phyloP scores from a whole-genome alignment of 1,140 invertebrate genomes.

The Danaus melanippus region DNA sequence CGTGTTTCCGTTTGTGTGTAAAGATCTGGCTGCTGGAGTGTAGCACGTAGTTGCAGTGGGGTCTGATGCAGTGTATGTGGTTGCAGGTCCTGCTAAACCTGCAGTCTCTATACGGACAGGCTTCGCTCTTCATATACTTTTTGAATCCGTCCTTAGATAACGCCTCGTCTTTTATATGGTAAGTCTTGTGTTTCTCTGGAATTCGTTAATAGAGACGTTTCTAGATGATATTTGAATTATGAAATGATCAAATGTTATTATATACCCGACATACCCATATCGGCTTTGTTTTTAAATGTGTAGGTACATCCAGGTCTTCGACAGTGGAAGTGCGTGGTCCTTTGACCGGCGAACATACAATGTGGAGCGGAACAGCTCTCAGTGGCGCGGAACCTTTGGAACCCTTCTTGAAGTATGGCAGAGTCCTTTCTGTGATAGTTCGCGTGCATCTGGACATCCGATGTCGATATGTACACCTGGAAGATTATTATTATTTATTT shows the following conservation, averaged over 20 bases:
- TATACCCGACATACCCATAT: slow-evolving; percentile 89
- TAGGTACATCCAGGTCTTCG: slow-evolving; percentile 90
- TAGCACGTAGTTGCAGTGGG: slow-evolving; percentile 95
- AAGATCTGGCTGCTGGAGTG: slow-evolving; percentile 98
- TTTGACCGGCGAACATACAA: slow-evolving; percentile 94
- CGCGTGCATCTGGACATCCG: slow-evolving; percentile 99
- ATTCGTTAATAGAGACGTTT: slow-evolving; percentile 11
- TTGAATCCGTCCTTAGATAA: slow-evolving; percentile 96
- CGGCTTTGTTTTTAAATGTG: slow-evolving; percentile 99
- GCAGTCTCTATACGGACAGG: slow-evolving; percentile 92
- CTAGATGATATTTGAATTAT: background rate
- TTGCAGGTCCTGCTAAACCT: slow-evolving; percentile 95
- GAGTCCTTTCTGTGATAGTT: slow-evolving; percentile 99
- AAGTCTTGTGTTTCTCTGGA: slow-evolving; percentile 98
- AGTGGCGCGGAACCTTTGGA: slow-evolving; percentile 91
- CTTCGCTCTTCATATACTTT: slow-evolving; percentile 98
- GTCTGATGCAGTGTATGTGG: slow-evolving; percentile 97
- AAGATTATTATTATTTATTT: slow-evolving; percentile 18
- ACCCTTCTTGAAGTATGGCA: slow-evolving; percentile 97
- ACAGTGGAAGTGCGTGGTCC: slow-evolving; percentile 98
- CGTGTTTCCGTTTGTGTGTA: slow-evolving; percentile 97
- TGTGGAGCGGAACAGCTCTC: slow-evolving; percentile 90
- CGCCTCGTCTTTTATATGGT: slow-evolving; percentile 98
- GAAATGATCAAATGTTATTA: background rate
- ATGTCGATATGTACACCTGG: slow-evolving; percentile 96